Percentiles rank a stretch among this genome's conserved stretches.
phyloP scores from a whole-genome alignment of 2,113 vertebrate species.

The Cavia porcellus region DNA sequence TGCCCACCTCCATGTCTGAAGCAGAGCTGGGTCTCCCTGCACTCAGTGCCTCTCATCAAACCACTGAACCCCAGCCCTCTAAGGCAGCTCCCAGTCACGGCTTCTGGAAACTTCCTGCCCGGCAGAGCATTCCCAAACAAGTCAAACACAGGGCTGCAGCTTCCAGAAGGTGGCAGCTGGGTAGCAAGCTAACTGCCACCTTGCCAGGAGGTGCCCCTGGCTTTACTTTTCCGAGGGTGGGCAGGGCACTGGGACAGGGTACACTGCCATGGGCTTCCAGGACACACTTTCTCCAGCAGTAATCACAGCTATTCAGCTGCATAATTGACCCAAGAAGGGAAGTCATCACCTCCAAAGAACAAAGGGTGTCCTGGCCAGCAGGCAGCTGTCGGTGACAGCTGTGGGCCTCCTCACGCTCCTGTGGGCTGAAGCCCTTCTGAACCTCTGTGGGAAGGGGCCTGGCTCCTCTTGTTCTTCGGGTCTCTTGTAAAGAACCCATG shows the following conservation, averaged over 20 bases:
- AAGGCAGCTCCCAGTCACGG: background rate
- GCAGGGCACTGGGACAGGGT: background rate
- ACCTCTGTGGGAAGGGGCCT: rapidly evolving
- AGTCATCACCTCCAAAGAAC: constrained; percentile 81
- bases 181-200: rapidly evolving
- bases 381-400: constrained; percentile 36
- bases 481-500: rapidly evolving
- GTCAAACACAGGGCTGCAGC: no score
- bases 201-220: background rate
- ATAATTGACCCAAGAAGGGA: constrained; percentile 79
- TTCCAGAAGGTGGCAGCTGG: background rate
- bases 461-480: background rate
- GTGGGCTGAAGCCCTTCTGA: background rate
- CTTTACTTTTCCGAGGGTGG: background rate
- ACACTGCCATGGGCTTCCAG: background rate
- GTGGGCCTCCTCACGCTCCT: constrained; percentile 27
- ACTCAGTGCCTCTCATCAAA: rapidly evolving
- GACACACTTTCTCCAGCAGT: constrained; percentile 67
- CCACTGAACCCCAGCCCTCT: no score
- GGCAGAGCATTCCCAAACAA: rapidly evolving
- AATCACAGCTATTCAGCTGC: constrained; percentile 78
- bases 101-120: background rate
- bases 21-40: background rate
- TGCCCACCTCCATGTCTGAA: background rate
- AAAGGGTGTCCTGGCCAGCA: constrained; percentile 77